Base-by-base conservation (phyloP, 2,797 vertebrate genomes). In the Lemur catta region DNA sequence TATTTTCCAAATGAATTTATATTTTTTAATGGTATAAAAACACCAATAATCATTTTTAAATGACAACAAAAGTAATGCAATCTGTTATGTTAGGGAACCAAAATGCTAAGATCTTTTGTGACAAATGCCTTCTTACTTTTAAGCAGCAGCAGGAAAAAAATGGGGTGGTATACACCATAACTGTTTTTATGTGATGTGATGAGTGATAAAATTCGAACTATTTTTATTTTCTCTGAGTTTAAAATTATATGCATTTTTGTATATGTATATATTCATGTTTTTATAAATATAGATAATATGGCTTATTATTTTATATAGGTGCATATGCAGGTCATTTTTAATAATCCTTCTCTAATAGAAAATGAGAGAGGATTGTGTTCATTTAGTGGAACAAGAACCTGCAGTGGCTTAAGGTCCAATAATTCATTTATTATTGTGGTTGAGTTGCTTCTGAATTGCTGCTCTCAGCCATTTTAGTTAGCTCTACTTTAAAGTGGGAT, bases 401-500 rank as follows among this genome's bases (percentile, higher is more conserved):
- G 13, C 78, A 88, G 35, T 87, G 63, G 35, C 14, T 50, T n/a
- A 81, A 50, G 48, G 35, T 33, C n/a, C 69, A 33, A 8, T 3
- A 13, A 30, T 76, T 93, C 15, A 35, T 85, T 80, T 95, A 95
- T 92, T 72, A n/a, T 50, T 61, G 38, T 41, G n/a, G 50, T 72
- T 78, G 33, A 65, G 33, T 43, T 85, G 41, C 50, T 94, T 93
- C 76, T 81, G 65, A 94, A 35, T 22, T 96, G 72, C 89, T 96
- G 7, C 63, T 85, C 50, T 79, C 52, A 48, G 89, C 50, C 89
- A 89, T 55, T 96, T 97, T 88, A 91, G 43, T 93, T 91, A 75
- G 43, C 35, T 94, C 50, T 88, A 48, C 74, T 94, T 91, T 84
- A 80, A 86, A 89, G 69, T 80, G 46, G 79, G 63, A 89, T 93